Base-by-base conservation (phyloP, 1,140 invertebrate species). In the Tetragonula clypearis region DNA sequence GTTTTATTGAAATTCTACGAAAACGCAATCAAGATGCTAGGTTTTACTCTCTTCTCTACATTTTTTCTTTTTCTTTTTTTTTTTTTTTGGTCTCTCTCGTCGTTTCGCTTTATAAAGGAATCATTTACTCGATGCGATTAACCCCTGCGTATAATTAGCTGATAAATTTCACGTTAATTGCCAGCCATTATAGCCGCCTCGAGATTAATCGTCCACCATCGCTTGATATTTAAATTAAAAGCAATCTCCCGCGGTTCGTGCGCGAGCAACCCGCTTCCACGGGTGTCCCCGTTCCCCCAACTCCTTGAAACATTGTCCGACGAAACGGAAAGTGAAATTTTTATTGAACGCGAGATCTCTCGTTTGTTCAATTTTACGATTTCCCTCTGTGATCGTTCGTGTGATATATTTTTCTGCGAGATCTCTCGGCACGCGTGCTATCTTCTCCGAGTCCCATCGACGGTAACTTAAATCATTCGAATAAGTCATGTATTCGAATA, bases 101-200 rank as follows among this genome's bases (percentile, higher is more conserved):
- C n/a, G 53, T 74, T 30, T 55, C 60, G 21, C 53, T 76, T 82
- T 60, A 66, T 62, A 77, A 79, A 75, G 79, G 81, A 80, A 90
- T 89, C 85, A 88, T 89, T 87, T 86, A 68, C 55, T n/a, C 26
- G 58, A 15, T 80, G 65, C 84, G 87, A 92, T 92, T 92, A 92
- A 92, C 84, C 87, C 41, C 72, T 74, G 53, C 55, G 78, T 88
- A 79, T 90, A 93, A 93, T 93, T 92, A 92, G 84, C 87, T 87
- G 89, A 92, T 93, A 92, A 92, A 92, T 92, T 93, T 90, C 69
- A 79, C 84, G 75, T 91, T 92, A 90, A 92, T 90, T 83, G 82
- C 87, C 62, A 65, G 58, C 66, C 78, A 85, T 92, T 90, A 88
- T 87, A 41, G n/a, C 35, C 60, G 41, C 11, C 11, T 23, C 74